These are phyloP conservation scores for Phoebastria nigripes DNA, from an alignment of 2,797 vertebrate species.

Conservation along the genomic window DNA sequence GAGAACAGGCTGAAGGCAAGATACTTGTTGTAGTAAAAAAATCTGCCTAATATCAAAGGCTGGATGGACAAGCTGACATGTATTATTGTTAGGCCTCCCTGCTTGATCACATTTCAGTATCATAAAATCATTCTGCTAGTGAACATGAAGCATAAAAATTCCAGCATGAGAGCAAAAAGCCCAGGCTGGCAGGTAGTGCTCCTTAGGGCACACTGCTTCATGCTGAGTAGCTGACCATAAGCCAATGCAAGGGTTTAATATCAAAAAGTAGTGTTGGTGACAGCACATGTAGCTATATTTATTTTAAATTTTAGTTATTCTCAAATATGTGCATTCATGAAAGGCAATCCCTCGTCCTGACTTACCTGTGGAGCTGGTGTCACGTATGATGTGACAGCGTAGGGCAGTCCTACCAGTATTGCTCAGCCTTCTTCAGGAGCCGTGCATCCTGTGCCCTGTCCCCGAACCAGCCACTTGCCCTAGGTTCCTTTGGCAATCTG, in stretches of 20 bases:
- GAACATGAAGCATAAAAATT: neutral
- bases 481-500: neutral
- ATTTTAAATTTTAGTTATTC: neutral
- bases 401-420: neutral
- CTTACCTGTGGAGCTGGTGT: neutral
- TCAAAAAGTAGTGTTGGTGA: neutral
- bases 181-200: neutral
- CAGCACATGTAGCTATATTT: neutral
- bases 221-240: neutral
- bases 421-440: neutral
- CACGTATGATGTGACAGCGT: neutral
- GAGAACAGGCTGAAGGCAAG: conserved; percentile 49
- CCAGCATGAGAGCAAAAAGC: neutral
- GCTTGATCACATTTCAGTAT: neutral
- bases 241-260: neutral
- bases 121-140: neutral
- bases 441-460: neutral
- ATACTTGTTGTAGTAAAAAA: conserved; percentile 10
- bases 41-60: conserved; percentile 18
- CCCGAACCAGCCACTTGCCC: neutral
- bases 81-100: conserved; percentile 21
- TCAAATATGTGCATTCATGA: neutral
- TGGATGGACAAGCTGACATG: neutral
- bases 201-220: neutral
- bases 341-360: neutral